phyloP scores from a whole-genome alignment of 2,888 invertebrate genomes.

The Polymixis lichenea region DNA sequence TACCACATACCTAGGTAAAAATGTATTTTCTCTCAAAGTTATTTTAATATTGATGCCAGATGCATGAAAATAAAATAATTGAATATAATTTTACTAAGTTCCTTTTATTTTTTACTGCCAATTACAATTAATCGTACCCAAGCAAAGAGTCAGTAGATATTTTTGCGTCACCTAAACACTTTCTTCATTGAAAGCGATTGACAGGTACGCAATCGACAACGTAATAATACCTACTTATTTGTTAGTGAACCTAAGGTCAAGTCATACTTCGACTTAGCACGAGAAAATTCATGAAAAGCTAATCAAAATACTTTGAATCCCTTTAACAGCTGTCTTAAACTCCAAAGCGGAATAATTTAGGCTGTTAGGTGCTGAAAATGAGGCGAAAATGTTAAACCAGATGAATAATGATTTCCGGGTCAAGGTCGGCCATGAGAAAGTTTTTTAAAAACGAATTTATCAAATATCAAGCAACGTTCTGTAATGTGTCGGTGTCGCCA shows the following conservation, averaged over 20 bases:
- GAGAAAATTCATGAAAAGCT: slow-evolving; percentile 49
- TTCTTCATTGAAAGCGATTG: slow-evolving; percentile 1
- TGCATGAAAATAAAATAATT: neutral
- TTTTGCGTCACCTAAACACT: neutral
- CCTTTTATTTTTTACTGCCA: neutral
- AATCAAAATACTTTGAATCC: slow-evolving; percentile 37
- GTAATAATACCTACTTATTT: neutral
- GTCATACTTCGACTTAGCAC: neutral
- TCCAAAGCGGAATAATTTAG: slow-evolving; percentile 15
- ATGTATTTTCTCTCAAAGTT: neutral
- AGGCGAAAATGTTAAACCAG: slow-evolving; percentile 36
- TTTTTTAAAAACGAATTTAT: neutral
- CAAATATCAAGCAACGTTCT: slow-evolving; percentile 7
- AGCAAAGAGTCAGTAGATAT: neutral
- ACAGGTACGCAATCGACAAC: neutral
- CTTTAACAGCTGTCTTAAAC: slow-evolving; percentile 5
- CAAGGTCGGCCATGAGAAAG: slow-evolving; percentile 46
- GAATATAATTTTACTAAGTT: too few relatives aligned
- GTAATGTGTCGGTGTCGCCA: neutral
- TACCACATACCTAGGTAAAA: too few relatives aligned
- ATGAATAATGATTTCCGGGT: slow-evolving; percentile 45
- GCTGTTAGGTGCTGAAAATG: slow-evolving; percentile 16
- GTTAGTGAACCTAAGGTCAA: slow-evolving; percentile 19
- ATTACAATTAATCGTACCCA: too few relatives aligned
- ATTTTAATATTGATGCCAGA: neutral